Evolutionary conservation across 2,797 vertebrate genomes (phyloP).

Genomic region (Tapera naevia): DNA sequence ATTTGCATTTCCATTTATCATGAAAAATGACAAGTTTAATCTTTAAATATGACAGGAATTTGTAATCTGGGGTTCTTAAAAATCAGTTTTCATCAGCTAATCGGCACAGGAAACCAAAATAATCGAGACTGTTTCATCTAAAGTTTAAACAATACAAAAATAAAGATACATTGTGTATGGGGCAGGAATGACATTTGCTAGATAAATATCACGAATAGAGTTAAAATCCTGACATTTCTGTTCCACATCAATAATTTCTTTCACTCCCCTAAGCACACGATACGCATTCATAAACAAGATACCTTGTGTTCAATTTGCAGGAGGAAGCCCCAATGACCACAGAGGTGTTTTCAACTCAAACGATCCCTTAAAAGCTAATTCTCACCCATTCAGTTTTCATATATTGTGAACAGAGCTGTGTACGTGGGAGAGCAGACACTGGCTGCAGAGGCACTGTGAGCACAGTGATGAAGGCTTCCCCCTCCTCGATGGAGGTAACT

Average conservation of each 20-base stretch:
- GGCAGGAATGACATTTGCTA: neutral
- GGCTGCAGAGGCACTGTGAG: neutral
- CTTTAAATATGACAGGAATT: neutral
- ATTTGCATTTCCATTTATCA: slow-evolving; percentile 15
- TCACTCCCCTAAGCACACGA: neutral
- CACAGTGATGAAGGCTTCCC: neutral
- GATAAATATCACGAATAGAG: neutral
- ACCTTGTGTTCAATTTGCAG: neutral
- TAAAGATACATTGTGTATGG: neutral
- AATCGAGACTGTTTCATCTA: neutral
- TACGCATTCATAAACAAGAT: neutral
- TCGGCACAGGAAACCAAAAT: neutral
- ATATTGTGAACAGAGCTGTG: too few relatives aligned
- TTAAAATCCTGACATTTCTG: slow-evolving; percentile 21
- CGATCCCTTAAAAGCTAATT: neutral
- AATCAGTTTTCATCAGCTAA: neutral
- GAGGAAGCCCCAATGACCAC: neutral
- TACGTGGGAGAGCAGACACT: accelerated
- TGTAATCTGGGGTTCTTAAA: neutral
- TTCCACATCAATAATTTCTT: neutral
- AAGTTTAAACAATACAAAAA: neutral
- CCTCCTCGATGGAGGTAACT: neutral
- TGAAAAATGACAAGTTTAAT: neutral
- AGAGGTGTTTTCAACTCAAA: neutral
- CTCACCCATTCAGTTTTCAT: neutral